These are phyloP conservation scores for Eupithecia tripunctaria DNA, from an alignment of 2,888 invertebrate genomes.

Conservation along the genomic window DNA sequence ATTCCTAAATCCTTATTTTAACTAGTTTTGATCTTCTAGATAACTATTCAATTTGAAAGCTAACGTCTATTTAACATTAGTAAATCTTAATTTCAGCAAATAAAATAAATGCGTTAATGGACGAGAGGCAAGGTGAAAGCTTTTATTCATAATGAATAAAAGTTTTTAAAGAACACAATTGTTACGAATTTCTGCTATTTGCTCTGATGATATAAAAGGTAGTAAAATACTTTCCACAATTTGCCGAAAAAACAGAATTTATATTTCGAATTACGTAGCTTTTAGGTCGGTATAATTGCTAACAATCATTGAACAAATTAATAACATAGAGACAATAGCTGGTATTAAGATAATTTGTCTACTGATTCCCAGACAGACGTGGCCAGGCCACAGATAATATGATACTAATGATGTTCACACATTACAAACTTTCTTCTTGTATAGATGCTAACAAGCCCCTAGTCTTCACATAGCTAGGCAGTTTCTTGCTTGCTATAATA, in stretches of 20 bases:
- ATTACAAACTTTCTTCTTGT: background rate
- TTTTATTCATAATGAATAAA: no score
- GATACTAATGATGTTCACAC: background rate
- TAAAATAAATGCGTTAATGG: no score
- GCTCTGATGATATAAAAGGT: background rate
- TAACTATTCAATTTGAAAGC: no score
- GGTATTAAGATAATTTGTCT: background rate
- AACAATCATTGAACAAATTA: no score
- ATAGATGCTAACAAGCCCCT: background rate
- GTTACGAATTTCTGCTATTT: background rate
- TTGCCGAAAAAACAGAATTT: background rate
- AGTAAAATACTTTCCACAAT: background rate
- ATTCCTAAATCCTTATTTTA: no score
- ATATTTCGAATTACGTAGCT: background rate
- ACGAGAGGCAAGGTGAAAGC: no score
- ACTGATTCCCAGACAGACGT: no score
- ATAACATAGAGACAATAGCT: no score
- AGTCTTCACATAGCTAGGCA: background rate
- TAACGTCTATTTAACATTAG: no score
- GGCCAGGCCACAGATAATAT: background rate
- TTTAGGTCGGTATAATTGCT: background rate
- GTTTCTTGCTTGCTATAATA: background rate
- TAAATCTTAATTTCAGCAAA: no score
- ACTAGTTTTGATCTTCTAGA: no score
- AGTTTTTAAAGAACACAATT: no score